These are phyloP conservation scores for Psilopsiagon aymara DNA, from an alignment of 2,113 vertebrate species.

Conservation along the genomic window DNA sequence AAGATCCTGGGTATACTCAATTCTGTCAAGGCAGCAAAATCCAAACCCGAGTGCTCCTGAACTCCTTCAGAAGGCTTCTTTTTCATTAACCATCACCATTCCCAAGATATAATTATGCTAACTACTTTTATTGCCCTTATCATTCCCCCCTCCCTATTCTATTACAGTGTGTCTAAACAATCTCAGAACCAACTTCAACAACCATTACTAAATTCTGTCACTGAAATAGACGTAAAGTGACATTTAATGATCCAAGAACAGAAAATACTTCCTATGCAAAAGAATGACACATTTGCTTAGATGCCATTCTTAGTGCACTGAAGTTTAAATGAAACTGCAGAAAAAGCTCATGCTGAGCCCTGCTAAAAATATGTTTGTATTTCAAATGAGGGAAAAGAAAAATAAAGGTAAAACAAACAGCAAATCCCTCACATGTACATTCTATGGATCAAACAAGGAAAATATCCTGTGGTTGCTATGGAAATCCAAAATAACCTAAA, in stretches of 20 bases:
- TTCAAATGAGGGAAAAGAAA: not conserved
- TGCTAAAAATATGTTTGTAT: slow-evolving; percentile 11
- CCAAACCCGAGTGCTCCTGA: not conserved
- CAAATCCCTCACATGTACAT: not conserved
- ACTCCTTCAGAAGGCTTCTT: not conserved
- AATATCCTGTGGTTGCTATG: not conserved
- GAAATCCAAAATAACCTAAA: slow-evolving; percentile 33
- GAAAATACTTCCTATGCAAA: slow-evolving; percentile 1
- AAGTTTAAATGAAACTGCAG: not conserved
- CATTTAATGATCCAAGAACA: slow-evolving; percentile 1
- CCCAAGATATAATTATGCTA: not conserved
- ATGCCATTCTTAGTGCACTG: not conserved
- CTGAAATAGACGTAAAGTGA: not conserved
- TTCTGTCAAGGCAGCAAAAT: not conserved
- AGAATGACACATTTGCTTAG: not conserved
- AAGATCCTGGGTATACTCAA: not conserved
- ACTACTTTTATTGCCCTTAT: not conserved
- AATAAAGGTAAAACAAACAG: not conserved
- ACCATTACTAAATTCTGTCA: not conserved
- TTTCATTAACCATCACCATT: not conserved
- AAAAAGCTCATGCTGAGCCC: not conserved
- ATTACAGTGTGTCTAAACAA: not conserved
- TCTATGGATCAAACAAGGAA: not conserved
- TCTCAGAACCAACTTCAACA: not conserved
- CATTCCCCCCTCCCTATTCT: not conserved